A percentile compares a stretch with the other conserved stretches of the same genome.
Evolutionary conservation across 2,797 vertebrate genomes (phyloP).

Genomic region (Crenichthys baileyi): DNA sequence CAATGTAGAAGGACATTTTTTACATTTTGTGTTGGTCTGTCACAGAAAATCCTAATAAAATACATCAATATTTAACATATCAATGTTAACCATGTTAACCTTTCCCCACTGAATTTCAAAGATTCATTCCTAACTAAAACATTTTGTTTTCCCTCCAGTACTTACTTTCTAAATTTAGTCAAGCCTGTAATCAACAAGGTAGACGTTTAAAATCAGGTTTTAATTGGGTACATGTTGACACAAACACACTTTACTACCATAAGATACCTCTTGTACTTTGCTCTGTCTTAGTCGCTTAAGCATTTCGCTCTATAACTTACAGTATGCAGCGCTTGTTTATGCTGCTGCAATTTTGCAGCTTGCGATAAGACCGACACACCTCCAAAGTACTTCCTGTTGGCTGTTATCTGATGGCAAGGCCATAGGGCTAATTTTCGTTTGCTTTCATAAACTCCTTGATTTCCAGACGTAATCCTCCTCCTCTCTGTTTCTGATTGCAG

Average conservation of each 20-base stretch:
- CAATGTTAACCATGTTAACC: not conserved
- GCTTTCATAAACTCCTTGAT: constrained; percentile 15
- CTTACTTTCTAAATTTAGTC: constrained; percentile 2
- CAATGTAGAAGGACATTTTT: not conserved
- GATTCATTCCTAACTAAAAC: not conserved
- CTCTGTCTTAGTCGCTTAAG: constrained; percentile 13
- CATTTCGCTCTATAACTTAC: constrained; percentile 40
- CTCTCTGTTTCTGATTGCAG: constrained; percentile 74
- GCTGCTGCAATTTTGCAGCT: constrained; percentile 42
- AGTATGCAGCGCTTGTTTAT: constrained; percentile 63
- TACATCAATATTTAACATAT: not conserved
- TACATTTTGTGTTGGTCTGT: not conserved
- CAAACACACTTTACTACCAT: not conserved
- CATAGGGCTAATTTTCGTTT: constrained; percentile 8
- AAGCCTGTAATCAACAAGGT: constrained; percentile 13
- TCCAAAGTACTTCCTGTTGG: constrained; percentile 66
- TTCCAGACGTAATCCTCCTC: constrained; percentile 29
- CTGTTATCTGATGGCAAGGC: constrained; percentile 56
- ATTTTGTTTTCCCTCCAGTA: not conserved
- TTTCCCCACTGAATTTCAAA: not conserved
- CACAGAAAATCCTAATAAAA: not conserved
- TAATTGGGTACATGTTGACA: constrained; percentile 21
- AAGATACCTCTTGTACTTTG: constrained; percentile 47
- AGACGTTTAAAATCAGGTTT: constrained; percentile 45
- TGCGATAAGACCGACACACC: constrained; percentile 69